Evolutionary conservation across 1,140 invertebrate species (phyloP), one percentile per base, ranked within the genome.

Genomic region (Oryzaephilus surinamensis): DNA sequence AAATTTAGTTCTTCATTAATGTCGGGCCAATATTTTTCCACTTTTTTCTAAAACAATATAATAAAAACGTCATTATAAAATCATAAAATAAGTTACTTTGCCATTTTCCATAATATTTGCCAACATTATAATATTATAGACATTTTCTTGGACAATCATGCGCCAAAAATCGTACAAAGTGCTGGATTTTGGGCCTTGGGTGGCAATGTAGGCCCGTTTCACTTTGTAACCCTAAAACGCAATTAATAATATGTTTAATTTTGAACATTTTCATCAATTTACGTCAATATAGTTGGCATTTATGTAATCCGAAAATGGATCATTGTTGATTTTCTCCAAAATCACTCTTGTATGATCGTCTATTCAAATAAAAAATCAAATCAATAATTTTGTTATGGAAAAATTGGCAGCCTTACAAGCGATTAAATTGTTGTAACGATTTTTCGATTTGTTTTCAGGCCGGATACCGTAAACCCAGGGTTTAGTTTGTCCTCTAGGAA

Each of bases 81-180:
- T 12, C 20, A 21, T 3, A 11, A 35, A 20, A 10, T 19, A n/a
- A 23, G 6, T 20, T 20, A 57, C 77, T 66, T 79, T 78, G 47
- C 76, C 76, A 32, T 72, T 70, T 63, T 89, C 85, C 1, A 74
- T 62, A 21, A 83, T 67, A 46, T 81, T 76, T n/a, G 82, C 84
- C 15, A 83, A 63, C 77, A 86, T 85, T 19, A 85, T 70, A 54
- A 88, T 81, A 12, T 82, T 63, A 32, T 70, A 63, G 1, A 75
- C 70, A 32, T 81, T 72, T 51, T 81, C 70, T 49, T 82, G 73
- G 60, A 81, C 74, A 14, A 83, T 58, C 81, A 87, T 86, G 45
- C 75, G 60, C 83, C 84, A 88, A 60, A 88, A 85, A 56, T 88
- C 83, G 26, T 65, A 63, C 1, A 75, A 61, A 5, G 83, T 88